Percentiles rank a stretch among this genome's conserved stretches.
phyloP scores from a whole-genome alignment of 2,113 vertebrate genomes.

The Amia ocellicauda region DNA sequence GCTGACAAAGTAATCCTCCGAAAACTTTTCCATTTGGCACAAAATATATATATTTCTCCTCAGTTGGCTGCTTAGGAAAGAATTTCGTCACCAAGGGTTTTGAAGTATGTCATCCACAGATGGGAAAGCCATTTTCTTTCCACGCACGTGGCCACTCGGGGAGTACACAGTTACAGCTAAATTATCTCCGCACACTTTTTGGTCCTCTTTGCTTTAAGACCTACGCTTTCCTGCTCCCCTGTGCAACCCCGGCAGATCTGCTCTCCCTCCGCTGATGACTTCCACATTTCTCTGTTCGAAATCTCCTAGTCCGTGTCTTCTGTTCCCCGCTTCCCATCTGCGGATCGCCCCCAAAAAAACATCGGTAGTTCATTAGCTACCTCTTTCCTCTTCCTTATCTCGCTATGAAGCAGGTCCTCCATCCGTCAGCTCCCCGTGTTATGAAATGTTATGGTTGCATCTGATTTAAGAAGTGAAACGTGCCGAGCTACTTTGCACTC shows the following conservation, averaged over 20 bases:
- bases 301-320: slow-evolving; percentile 1
- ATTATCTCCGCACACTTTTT: background rate
- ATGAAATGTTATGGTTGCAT: no score
- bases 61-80: slow-evolving; percentile 20
- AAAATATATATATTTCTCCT: slow-evolving; percentile 12
- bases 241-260: background rate
- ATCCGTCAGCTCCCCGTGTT: no score
- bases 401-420: no score
- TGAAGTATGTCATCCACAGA: slow-evolving; percentile 7
- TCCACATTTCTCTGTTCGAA: slow-evolving; percentile 10
- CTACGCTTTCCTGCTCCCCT: background rate
- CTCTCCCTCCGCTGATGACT: slow-evolving; percentile 7
- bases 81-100: slow-evolving; percentile 1
- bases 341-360: no score
- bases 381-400: no score
- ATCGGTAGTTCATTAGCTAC: no score
- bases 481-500: no score
- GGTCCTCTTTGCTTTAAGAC: slow-evolving; percentile 8
- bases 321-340: background rate
- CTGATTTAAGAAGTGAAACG: no score
- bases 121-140: slow-evolving; percentile 19
- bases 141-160: slow-evolving; percentile 12
- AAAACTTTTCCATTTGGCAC: slow-evolving; percentile 16
- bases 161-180: slow-evolving; percentile 9
- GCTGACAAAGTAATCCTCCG: slow-evolving; percentile 2